A percentile compares a stretch with the other conserved stretches of the same genome.
Evolutionary conservation across 2,797 vertebrate genomes (phyloP).

Genomic region (Menidia menidia): DNA sequence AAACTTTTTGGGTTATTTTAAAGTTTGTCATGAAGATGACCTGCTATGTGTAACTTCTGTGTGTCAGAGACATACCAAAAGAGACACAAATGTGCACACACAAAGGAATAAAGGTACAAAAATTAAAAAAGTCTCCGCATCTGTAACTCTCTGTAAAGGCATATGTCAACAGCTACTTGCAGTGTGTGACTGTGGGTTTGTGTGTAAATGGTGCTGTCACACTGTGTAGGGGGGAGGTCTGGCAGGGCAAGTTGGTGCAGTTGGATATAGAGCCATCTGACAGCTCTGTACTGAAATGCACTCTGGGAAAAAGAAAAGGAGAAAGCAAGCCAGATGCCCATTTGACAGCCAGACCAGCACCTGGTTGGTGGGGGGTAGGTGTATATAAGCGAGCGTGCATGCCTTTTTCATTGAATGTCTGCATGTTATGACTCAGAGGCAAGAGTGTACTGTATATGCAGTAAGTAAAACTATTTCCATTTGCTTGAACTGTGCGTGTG

Average conservation of each 20-base stretch:
- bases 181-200: slow-evolving; percentile 20
- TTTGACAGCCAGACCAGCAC: slow-evolving; percentile 53
- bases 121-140: background rate
- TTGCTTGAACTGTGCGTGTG: slow-evolving; percentile 1
- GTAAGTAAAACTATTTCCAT: slow-evolving; percentile 3
- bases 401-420: slow-evolving; percentile 21
- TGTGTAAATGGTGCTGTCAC: slow-evolving; percentile 34
- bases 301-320: slow-evolving; percentile 55
- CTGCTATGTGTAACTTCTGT: background rate
- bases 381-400: slow-evolving; percentile 5
- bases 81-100: background rate
- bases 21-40: background rate
- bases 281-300: slow-evolving; percentile 65
- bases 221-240: slow-evolving; percentile 30
- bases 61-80: background rate
- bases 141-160: slow-evolving; percentile 2
- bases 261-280: slow-evolving; percentile 63
- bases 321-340: slow-evolving; percentile 40
- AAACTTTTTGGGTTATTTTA: background rate
- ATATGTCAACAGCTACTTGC: slow-evolving; percentile 1
- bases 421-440: slow-evolving; percentile 12
- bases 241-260: slow-evolving; percentile 42
- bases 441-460: background rate
- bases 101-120: background rate
- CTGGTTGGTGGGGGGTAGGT: slow-evolving; percentile 17